Evolutionary conservation across 2,888 invertebrate genomes (phyloP).

Genomic region (Orgyia antiqua): DNA sequence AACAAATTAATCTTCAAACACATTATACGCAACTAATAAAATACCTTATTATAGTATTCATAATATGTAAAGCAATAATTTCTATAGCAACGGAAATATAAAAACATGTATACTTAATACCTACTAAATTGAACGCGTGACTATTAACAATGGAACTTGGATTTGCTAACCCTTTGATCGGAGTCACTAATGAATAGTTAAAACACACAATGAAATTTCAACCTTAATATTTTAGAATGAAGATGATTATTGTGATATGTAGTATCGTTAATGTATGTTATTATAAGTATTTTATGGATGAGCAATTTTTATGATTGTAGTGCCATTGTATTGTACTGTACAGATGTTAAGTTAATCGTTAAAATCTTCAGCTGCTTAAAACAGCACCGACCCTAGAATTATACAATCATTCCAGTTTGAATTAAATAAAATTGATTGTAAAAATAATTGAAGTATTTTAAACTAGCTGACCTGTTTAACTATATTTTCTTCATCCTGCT

Average conservation of each 20-base stretch:
- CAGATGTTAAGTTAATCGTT: slow-evolving; percentile 41
- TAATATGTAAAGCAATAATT: slow-evolving; percentile 41
- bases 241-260: slow-evolving; percentile 22
- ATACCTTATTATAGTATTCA: slow-evolving; percentile 19
- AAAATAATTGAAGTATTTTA: too few species aligned
- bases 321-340: slow-evolving; percentile 41
- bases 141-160: slow-evolving; percentile 69
- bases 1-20: not conserved
- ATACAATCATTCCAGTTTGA: slow-evolving; percentile 11
- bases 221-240: slow-evolving; percentile 27
- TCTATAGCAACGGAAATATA: slow-evolving; percentile 66
- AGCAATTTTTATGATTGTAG: slow-evolving; percentile 70
- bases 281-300: slow-evolving; percentile 67
- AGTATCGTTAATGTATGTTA: slow-evolving; percentile 47
- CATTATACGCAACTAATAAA: slow-evolving; percentile 6
- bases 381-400: slow-evolving; percentile 10
- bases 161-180: slow-evolving; percentile 76
- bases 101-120: slow-evolving; percentile 61
- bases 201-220: slow-evolving; percentile 14
- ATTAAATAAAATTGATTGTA: too few species aligned
- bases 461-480: too few species aligned
- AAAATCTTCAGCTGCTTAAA: slow-evolving; percentile 26
- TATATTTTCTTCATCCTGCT: too few species aligned
- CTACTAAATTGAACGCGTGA: slow-evolving; percentile 64
- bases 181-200: slow-evolving; percentile 60